A percentile compares a stretch with the other conserved stretches of the same genome.
Evolutionary conservation across 2,113 vertebrate genomes (phyloP).

Genomic region (Setophaga kirtlandii): DNA sequence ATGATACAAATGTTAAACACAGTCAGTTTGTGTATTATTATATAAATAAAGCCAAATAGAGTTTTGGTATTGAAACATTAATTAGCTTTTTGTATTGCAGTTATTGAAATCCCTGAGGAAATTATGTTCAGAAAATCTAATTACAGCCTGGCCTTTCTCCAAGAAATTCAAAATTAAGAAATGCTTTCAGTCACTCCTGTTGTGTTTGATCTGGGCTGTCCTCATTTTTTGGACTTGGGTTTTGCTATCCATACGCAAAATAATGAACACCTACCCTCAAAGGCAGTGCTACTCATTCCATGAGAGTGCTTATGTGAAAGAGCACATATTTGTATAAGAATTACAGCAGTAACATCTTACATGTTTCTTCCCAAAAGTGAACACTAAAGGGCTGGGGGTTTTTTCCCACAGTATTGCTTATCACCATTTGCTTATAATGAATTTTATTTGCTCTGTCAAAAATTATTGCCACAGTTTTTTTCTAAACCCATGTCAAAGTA

Average conservation of each 20-base stretch:
- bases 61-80: not conserved
- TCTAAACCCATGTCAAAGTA: not conserved
- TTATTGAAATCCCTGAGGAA: slow-evolving; percentile 15
- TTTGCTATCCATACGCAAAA: not conserved
- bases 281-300: not conserved
- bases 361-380: not conserved
- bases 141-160: not conserved
- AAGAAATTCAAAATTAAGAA: slow-evolving; percentile 15
- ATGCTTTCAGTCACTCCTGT: not conserved
- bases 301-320: not conserved
- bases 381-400: not conserved
- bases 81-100: not conserved
- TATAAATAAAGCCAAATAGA: not conserved
- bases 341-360: not conserved
- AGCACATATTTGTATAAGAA: not conserved
- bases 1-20: not conserved
- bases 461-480: not conserved
- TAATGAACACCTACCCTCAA: not conserved
- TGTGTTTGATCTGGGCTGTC: not conserved
- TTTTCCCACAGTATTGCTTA: not conserved
- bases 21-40: not conserved
- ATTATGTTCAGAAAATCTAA: slow-evolving; percentile 20
- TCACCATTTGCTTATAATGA: not conserved
- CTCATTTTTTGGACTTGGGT: not conserved
- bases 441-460: not conserved